Conservation (phyloP, 2,113 vertebrate species). For the Leptobrachium ailaonicum region DNA sequence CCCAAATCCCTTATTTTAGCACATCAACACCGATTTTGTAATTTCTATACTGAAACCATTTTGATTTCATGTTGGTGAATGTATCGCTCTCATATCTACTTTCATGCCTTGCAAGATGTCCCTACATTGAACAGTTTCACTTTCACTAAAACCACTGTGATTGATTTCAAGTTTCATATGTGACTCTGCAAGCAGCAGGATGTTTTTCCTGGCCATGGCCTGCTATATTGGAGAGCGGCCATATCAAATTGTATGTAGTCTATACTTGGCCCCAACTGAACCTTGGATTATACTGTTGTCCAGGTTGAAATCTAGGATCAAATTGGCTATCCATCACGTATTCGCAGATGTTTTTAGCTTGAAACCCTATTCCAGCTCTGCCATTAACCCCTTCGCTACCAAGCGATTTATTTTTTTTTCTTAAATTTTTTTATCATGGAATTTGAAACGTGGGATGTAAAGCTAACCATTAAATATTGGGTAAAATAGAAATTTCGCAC, state of each 20-base stretch:
- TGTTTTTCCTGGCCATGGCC: conserved; percentile 7
- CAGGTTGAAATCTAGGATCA: background rate
- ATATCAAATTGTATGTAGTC: background rate
- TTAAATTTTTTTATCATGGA: too few relatives aligned
- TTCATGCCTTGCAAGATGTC: conserved; percentile 7
- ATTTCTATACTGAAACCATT: background rate
- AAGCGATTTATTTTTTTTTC: too few relatives aligned
- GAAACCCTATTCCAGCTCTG: too few relatives aligned
- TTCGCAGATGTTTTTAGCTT: too few relatives aligned
- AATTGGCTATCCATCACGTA: too few relatives aligned
- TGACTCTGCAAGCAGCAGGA: conserved; percentile 18
- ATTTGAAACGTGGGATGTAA: too few relatives aligned
- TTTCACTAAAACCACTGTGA: conserved; percentile 46
- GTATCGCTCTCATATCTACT: conserved; percentile 4
- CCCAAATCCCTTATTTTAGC: too few relatives aligned
- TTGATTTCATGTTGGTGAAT: conserved; percentile 1
- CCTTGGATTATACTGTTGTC: background rate
- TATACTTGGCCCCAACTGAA: background rate
- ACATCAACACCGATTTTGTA: too few relatives aligned
- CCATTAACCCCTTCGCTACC: too few relatives aligned
- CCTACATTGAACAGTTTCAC: conserved; percentile 31
- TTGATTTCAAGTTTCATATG: conserved; percentile 29
- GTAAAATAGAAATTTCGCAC: too few relatives aligned
- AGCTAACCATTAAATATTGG: too few relatives aligned
- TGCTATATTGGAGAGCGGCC: background rate